phyloP scores from a whole-genome alignment of 2,113 vertebrate genomes.

The Todiramphus chloris region DNA sequence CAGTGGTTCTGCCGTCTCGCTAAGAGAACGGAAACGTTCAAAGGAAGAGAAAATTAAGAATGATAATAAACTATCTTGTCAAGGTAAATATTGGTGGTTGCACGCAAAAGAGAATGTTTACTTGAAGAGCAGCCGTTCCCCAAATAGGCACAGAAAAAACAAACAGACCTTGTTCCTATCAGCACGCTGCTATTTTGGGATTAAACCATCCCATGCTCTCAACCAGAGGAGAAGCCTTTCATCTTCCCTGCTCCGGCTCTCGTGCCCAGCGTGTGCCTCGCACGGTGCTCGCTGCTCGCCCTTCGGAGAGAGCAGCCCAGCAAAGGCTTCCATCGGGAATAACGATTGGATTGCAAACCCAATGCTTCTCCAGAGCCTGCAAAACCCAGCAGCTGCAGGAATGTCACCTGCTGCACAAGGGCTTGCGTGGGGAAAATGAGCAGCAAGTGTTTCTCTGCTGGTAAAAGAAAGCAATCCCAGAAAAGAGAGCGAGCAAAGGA shows the following conservation, averaged over 20 bases:
- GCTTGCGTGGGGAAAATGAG: neutral
- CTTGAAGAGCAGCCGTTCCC: conserved; percentile 2
- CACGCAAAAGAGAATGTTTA: neutral
- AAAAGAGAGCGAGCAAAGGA: neutral
- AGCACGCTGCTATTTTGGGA: conserved; percentile 34
- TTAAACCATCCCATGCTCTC: neutral
- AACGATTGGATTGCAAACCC: neutral
- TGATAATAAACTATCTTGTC: conserved; percentile 52
- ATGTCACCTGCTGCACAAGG: neutral
- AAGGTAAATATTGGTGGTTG: conserved; percentile 40
- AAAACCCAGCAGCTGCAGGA: neutral
- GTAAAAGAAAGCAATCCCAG: neutral
- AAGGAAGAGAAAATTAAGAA: conserved; percentile 46
- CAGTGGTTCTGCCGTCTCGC: neutral
- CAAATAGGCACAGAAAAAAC: conserved; percentile 21
- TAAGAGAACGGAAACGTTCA: conserved; percentile 15
- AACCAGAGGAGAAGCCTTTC: neutral
- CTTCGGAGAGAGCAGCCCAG: neutral
- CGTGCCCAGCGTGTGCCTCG: neutral
- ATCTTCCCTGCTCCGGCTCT: neutral
- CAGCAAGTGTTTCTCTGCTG: neutral
- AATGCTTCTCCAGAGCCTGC: neutral
- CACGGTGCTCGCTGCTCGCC: neutral
- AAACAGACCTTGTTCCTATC: conserved; percentile 32
- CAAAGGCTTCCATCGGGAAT: neutral